A percentile compares a stretch with the other conserved stretches of the same genome.
phyloP scores from a whole-genome alignment of 2,113 vertebrate species.

The Melanotaenia duboulayi region DNA sequence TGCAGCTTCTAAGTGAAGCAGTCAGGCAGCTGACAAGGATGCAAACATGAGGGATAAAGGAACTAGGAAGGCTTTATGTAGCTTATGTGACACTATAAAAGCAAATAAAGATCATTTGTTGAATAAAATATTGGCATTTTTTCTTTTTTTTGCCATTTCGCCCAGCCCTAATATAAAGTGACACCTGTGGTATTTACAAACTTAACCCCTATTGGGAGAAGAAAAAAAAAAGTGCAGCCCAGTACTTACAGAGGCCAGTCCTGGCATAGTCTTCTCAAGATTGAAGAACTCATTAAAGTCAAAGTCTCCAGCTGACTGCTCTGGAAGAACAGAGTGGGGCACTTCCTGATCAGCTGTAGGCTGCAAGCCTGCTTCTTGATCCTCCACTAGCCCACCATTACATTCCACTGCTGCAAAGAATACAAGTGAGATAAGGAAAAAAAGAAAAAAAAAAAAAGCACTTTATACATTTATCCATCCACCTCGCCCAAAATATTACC shows the following conservation, averaged over 20 bases:
- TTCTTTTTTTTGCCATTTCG: no score
- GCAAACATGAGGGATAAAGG: no score
- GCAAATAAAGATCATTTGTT: no score
- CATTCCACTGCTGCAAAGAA: constrained; percentile 82
- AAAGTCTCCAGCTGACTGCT: constrained; percentile 92
- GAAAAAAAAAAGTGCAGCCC: constrained; percentile 53
- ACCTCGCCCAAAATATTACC: no score
- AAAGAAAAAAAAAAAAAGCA: no score
- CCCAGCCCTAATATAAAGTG: background rate
- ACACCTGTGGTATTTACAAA: constrained; percentile 35
- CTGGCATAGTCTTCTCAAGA: constrained; percentile 96
- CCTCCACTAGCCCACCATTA: constrained; percentile 90
- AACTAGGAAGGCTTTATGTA: no score
- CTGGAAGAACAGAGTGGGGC: constrained; percentile 88
- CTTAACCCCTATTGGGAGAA: background rate
- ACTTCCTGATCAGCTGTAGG: constrained; percentile 93
- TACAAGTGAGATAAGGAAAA: background rate
- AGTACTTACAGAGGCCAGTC: constrained; percentile 95
- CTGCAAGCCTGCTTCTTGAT: constrained; percentile 80
- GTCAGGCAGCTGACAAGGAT: no score
- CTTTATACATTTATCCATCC: no score
- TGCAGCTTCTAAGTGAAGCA: no score
- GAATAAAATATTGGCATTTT: no score
- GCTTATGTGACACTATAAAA: no score
- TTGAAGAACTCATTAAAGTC: constrained; percentile 99